Evolutionary conservation across 2,888 invertebrate genomes (phyloP).

Genomic region (Pardosa pseudoannulata): DNA sequence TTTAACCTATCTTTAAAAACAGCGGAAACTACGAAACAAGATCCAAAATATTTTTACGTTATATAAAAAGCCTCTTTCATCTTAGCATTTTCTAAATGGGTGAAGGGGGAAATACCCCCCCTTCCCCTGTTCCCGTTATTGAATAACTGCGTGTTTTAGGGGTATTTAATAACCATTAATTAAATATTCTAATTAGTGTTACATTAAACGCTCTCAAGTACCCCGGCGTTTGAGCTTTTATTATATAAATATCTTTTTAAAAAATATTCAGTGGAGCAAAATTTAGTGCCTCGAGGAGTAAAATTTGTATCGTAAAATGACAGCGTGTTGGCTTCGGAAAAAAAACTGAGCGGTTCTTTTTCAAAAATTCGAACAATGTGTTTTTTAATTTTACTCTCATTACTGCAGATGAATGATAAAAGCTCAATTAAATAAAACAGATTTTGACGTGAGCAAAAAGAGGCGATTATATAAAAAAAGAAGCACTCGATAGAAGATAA

Average conservation of each 20-base stretch:
- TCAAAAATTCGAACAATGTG: slow-evolving; percentile 3
- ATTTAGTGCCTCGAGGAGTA: background rate
- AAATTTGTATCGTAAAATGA: background rate
- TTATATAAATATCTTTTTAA: too few relatives aligned
- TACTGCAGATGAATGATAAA: slow-evolving; percentile 63
- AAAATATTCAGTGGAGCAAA: too few relatives aligned
- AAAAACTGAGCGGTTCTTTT: background rate
- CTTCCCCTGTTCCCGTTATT: too few relatives aligned
- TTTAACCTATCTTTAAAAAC: too few relatives aligned
- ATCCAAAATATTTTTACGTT: too few relatives aligned
- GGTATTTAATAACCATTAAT: slow-evolving; percentile 8
- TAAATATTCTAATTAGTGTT: slow-evolving; percentile 13
- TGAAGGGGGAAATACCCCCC: background rate
- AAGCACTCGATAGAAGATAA: slow-evolving; percentile 34
- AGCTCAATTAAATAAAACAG: slow-evolving; percentile 56
- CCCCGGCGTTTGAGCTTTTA: background rate
- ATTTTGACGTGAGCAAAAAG: slow-evolving; percentile 25
- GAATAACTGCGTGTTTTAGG: background rate
- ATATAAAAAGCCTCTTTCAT: background rate
- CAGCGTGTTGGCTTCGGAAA: background rate
- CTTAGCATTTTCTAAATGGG: background rate
- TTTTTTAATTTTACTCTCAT: slow-evolving; percentile 48
- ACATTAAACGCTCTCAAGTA: background rate
- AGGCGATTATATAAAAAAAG: slow-evolving; percentile 23
- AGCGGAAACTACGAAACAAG: too few relatives aligned